Conservation (phyloP, 1,140 invertebrate species). For the Trachymyrmex cornetzi region DNA sequence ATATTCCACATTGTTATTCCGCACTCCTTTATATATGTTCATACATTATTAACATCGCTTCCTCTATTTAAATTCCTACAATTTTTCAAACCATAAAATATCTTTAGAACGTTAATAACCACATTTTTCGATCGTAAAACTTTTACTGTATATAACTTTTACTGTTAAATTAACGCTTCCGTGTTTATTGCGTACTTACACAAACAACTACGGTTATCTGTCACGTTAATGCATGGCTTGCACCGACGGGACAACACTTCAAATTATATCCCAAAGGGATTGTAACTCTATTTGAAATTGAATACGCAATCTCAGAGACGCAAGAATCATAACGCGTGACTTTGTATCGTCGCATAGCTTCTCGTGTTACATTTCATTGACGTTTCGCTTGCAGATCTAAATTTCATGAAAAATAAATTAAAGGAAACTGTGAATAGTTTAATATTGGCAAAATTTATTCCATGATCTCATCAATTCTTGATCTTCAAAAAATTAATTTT, state of each 20-base stretch:
- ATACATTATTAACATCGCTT: background rate
- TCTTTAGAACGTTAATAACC: constrained; percentile 18
- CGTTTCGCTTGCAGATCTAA: background rate
- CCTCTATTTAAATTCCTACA: background rate
- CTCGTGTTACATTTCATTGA: constrained; percentile 21
- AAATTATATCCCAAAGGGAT: constrained; percentile 17
- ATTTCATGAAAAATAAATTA: constrained; percentile 5
- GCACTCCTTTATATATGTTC: too few species aligned
- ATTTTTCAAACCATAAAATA: background rate
- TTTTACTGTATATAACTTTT: constrained; percentile 38
- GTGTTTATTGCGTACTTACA: background rate
- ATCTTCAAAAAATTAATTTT: background rate
- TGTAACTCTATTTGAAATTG: constrained; percentile 31
- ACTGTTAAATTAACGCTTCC: constrained; percentile 11
- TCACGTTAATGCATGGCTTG: background rate
- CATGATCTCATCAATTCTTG: background rate
- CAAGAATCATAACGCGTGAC: constrained; percentile 18
- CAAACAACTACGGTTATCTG: background rate
- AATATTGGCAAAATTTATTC: background rate
- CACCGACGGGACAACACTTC: background rate
- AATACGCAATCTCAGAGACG: constrained; percentile 4
- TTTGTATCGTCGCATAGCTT: constrained; percentile 18
- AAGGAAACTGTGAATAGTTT: background rate
- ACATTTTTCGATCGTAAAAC: constrained; percentile 10
- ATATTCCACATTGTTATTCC: background rate